Base-by-base conservation (phyloP, 2,888 invertebrate genomes). In the Platypus cylindrus region DNA sequence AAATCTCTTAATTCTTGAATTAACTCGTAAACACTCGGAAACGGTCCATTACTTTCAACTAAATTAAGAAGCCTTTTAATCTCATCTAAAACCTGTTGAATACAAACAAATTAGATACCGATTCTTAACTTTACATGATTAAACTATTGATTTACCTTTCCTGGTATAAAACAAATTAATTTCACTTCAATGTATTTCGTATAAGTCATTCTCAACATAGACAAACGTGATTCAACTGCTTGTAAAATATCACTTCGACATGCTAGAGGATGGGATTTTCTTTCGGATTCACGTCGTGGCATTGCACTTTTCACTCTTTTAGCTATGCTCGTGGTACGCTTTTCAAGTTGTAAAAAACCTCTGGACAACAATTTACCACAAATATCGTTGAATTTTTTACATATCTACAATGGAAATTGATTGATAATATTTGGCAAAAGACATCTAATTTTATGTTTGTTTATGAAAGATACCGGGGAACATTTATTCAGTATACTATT, bases 121-220 rank as follows among this genome's bases (percentile, higher is more conserved):
- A n/a, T n/a, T n/a, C n/a, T n/a, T n/a, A n/a, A n/a, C n/a, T n/a
- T n/a, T n/a, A n/a, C n/a, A n/a, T n/a, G n/a, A 17, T 29, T 9
- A 29, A 33, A 24, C 24, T 13, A 14, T 13, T 30, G 13, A 11
- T 50, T 62, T 54, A 90, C 89, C 70, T 85, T 86, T 36, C 93
- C 93, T 1, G 93, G 91, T 52, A 93, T 90, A 53, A 93, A 93
- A 55, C 91, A 91, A 55, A 90, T 86, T 13, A 84, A 62, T 37
- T 79, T 77, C 22, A 73, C 66, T 46, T 90, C 87, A 17, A 91
- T 83, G 53, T 83, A 87, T 62, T 89, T 90, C 37, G 78, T 73
- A 54, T 85, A 93, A 0, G 91, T 91, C 89, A 93, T 91, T 23
- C 82, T 81, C 9, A 93, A 69, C 78, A 93, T 83, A 1, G 89